Evolutionary conservation across 2,888 invertebrate species (phyloP).

Genomic region (Periphyllus acericola): DNA sequence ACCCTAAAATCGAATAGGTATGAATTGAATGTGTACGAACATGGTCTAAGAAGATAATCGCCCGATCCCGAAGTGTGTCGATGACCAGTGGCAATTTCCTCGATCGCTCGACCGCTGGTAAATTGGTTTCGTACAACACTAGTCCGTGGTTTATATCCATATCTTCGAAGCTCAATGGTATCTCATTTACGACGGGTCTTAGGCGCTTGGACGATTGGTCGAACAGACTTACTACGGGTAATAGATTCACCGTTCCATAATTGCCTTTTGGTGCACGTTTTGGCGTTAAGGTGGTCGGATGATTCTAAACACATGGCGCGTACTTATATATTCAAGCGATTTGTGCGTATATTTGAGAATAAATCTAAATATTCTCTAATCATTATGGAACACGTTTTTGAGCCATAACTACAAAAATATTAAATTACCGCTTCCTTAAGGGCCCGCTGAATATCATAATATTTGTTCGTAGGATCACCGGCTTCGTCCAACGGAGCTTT

Average conservation of each 20-base stretch:
- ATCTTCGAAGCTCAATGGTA: conserved; percentile 74
- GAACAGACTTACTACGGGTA: conserved; percentile 68
- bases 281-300: conserved; percentile 69
- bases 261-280: conserved; percentile 72
- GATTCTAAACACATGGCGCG: conserved; percentile 51
- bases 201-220: conserved; percentile 33
- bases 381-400: no score
- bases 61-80: conserved; percentile 75
- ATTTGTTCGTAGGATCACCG: conserved; percentile 89
- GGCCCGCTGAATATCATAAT: conserved; percentile 75
- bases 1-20: background rate
- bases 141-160: conserved; percentile 74
- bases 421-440: conserved; percentile 68
- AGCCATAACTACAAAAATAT: no score
- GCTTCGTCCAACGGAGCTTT: conserved; percentile 91
- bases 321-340: no score
- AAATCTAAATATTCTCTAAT: no score
- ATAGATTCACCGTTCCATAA: conserved; percentile 74
- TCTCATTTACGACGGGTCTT: background rate
- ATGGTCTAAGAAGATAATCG: conserved; percentile 73
- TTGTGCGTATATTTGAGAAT: no score
- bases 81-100: conserved; percentile 70
- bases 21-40: conserved; percentile 59
- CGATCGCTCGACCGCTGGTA: background rate
- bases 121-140: conserved; percentile 73